phyloP scores from a whole-genome alignment of 2,888 invertebrate genomes.

The Tenthredo notha region DNA sequence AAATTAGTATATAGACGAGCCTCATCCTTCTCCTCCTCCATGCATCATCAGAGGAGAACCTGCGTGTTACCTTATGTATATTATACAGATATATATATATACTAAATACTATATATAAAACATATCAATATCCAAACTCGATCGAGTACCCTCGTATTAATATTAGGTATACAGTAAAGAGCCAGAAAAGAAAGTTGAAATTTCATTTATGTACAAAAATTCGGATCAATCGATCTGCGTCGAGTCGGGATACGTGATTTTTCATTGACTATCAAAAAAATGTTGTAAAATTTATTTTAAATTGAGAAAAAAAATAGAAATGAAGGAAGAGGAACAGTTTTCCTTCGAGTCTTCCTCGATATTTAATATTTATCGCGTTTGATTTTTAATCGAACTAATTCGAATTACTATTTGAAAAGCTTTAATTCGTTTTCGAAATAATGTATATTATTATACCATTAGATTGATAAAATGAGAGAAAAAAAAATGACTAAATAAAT shows the following conservation, averaged over 20 bases:
- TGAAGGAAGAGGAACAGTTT: constrained; percentile 23
- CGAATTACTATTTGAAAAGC: neutral
- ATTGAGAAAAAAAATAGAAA: neutral
- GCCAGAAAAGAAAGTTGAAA: constrained; percentile 19
- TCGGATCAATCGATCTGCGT: constrained; percentile 11
- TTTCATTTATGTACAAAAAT: constrained; percentile 53
- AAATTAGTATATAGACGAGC: constrained; percentile 69
- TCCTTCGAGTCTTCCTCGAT: constrained; percentile 8
- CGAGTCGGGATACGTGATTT: neutral
- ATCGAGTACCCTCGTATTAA: constrained; percentile 37
- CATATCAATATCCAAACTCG: constrained; percentile 27
- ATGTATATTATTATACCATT: neutral
- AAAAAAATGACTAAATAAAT: neutral
- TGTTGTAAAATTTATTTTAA: constrained; percentile 35
- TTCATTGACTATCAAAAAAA: constrained; percentile 26
- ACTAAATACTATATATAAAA: neutral
- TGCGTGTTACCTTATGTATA: constrained; percentile 56
- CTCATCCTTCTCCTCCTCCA: constrained; percentile 61
- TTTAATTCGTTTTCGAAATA: neutral
- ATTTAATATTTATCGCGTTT: constrained; percentile 39
- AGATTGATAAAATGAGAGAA: neutral
- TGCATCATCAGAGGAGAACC: constrained; percentile 62
- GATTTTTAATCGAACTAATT: neutral
- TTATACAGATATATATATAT: constrained; percentile 21
- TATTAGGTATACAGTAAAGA: constrained; percentile 42